These are phyloP conservation scores for Cossypha caffra DNA, from an alignment of 2,797 vertebrate genomes.

Conservation along the genomic window DNA sequence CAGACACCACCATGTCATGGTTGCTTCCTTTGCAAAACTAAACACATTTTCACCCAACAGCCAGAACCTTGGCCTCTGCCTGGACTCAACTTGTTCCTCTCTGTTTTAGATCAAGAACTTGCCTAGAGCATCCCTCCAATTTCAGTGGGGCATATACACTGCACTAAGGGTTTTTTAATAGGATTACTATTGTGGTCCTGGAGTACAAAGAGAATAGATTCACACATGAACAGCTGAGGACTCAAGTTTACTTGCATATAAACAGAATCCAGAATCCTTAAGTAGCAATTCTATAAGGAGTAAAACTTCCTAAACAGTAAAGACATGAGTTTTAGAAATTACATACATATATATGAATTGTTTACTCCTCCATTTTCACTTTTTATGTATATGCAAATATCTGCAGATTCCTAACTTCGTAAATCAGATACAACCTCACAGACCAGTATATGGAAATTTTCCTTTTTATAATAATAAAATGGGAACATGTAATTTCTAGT, in stretches of 20 bases:
- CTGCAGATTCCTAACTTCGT: background rate
- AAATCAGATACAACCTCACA: background rate
- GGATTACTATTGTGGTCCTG: background rate
- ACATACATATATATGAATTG: accelerated
- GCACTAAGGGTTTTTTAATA: background rate
- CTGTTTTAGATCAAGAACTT: background rate
- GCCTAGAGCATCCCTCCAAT: background rate
- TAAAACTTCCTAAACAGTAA: background rate
- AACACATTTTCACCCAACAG: background rate
- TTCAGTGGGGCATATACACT: background rate
- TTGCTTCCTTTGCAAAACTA: background rate
- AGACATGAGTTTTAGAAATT: background rate
- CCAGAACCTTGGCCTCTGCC: background rate
- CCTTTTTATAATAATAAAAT: background rate
- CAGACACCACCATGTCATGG: accelerated
- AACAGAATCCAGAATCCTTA: background rate
- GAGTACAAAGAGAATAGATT: background rate
- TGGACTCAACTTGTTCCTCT: background rate
- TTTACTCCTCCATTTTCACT: background rate
- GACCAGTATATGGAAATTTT: background rate
- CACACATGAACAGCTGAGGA: background rate
- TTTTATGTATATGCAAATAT: background rate
- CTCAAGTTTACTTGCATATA: background rate
- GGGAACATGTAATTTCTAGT: background rate
- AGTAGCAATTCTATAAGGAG: background rate